A percentile compares a stretch with the other conserved stretches of the same genome.
Evolutionary conservation across 1,140 invertebrate species (phyloP).

Genomic region (Bactericera cockerelli): DNA sequence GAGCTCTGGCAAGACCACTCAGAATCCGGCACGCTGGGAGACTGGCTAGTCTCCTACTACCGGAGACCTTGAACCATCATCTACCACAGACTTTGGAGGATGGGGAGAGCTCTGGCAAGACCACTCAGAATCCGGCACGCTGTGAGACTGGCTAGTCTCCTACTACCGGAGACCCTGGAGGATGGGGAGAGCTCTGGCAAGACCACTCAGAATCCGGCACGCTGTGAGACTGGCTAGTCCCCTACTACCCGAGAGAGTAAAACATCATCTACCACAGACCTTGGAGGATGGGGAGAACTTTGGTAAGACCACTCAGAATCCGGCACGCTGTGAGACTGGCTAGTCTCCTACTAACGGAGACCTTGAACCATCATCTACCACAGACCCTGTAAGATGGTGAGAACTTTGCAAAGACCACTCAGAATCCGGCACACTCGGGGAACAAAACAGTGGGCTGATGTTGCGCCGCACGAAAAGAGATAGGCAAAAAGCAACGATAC

Average conservation of each 20-base stretch:
- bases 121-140: too few species aligned
- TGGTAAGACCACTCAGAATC: too few species aligned
- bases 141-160: conserved; percentile 62
- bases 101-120: conserved; percentile 42
- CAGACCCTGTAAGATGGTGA: conserved; percentile 74
- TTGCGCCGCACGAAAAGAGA: too few species aligned
- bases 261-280: conserved; percentile 69
- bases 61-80: conserved; percentile 69
- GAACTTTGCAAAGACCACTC: conserved; percentile 30
- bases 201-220: too few species aligned
- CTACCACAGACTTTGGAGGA: conserved; percentile 73
- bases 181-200: conserved; percentile 49
- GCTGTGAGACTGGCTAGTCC: conserved; percentile 62
- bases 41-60: conserved; percentile 61
- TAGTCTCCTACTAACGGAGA: conserved; percentile 73
- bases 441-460: too few species aligned
- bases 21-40: too few species aligned
- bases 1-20: conserved; percentile 30
- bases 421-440: too few species aligned
- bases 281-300: conserved; percentile 62
- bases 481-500: too few species aligned
- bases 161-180: conserved; percentile 72
- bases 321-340: conserved; percentile 61
- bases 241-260: conserved; percentile 68
- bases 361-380: conserved; percentile 63